Evolutionary conservation across 30 jellyfish, hydroid and myxozoan genomes (phyloP), one percentile per base, ranked within the genome.

Genomic region (Pseudorhiza aurosa): DNA sequence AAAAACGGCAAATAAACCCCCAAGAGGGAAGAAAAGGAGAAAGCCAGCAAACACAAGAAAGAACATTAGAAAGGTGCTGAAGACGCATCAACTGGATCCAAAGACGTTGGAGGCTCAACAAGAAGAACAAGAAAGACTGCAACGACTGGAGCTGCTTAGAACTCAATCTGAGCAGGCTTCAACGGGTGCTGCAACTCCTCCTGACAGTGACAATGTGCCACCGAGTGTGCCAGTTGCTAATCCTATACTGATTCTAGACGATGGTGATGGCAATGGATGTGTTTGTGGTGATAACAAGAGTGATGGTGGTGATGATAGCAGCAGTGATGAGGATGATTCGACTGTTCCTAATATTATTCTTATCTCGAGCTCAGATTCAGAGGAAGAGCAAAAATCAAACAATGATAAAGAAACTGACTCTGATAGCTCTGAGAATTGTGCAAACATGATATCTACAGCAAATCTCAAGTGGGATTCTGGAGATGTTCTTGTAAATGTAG

Each of bases 21-120:
- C 35, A 12, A 73, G 45, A 50, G 72, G 60, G 46, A 84, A 83
- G 59, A 83, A 82, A 36, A 73, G 76, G 83, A 56, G 76, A 64
- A 85, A 70, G 56, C 75, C 89, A 4, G 21, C 74, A 29, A 65
- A 65, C 47, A 22, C 68, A 42, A 91, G 99, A 36, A 70, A 91
- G 42, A 94, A 94, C 56, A 94, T 94, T 45, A 70, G 97, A 32
- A 94, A 87, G 21, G 80, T 94, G 0, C 58, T 94, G 25, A 82
- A 51, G 29, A 68, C 58, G 17, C 72, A 82, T 2, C 91, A 94
- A 57, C 63, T 94, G 19, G 96, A 86, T 50, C 71, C 83, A 9
- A 59, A 64, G 68, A 88, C 99, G 1, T 77, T 88, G 17, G 94
- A 77, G n/a, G 95, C 96, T 4, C 95, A 95, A 55, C 75, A 82